Percentiles rank a stretch among this genome's conserved stretches.
Evolutionary conservation across 2,113 vertebrate species (phyloP).

Genomic region (Toxotes chatareus): DNA sequence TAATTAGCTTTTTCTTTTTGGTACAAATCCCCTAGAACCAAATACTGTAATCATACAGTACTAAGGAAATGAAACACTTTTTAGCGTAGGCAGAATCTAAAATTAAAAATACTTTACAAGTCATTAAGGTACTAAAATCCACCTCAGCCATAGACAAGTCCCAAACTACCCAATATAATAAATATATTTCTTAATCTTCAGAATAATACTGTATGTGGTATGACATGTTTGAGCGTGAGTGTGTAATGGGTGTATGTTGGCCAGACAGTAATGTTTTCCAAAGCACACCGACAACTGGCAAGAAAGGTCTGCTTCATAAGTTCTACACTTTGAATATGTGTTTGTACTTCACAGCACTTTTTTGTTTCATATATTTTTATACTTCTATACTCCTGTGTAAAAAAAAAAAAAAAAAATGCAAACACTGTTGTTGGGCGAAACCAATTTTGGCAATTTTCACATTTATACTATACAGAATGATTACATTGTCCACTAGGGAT

Average conservation of each 20-base stretch:
- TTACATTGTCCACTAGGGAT: constrained; percentile 36
- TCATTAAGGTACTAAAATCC: constrained; percentile 31
- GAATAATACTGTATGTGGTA: constrained; percentile 43
- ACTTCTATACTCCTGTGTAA: constrained; percentile 72
- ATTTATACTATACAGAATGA: constrained; percentile 68
- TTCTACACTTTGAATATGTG: constrained; percentile 70
- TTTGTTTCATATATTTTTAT: constrained; percentile 82
- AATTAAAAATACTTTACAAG: not conserved
- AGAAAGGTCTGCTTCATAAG: constrained; percentile 64
- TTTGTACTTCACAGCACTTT: constrained; percentile 77
- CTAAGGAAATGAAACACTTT: constrained; percentile 5
- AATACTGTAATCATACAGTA: constrained; percentile 16
- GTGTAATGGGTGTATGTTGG: constrained; percentile 54
- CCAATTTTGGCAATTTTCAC: constrained; percentile 70
- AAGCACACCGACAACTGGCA: constrained; percentile 52
- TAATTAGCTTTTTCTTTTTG: constrained; percentile 30
- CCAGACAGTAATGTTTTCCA: constrained; percentile 52
- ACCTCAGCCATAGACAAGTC: constrained; percentile 41
- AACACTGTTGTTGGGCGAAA: constrained; percentile 65
- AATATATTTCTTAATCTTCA: constrained; percentile 39
- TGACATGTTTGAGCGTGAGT: constrained; percentile 54
- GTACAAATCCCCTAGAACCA: not conserved
- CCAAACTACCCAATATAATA: constrained; percentile 32
- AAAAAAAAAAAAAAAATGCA: constrained; percentile 39
- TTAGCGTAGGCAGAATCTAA: constrained; percentile 30